Evolutionary conservation across 1,140 invertebrate genomes (phyloP).

Genomic region (Ridgeia piscesae): DNA sequence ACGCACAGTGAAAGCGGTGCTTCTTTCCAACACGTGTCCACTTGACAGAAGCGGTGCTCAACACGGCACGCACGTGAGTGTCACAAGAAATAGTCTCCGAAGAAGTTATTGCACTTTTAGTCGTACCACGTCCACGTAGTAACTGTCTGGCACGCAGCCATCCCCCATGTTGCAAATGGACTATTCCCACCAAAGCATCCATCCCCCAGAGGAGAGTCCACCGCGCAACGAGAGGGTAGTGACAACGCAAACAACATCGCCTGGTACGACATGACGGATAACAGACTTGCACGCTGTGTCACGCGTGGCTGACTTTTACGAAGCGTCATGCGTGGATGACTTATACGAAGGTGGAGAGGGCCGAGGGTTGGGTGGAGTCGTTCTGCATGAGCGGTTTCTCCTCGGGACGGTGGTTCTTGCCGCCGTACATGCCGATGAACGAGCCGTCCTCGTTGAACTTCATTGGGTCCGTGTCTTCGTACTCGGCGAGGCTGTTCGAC

Average conservation of each 20-base stretch:
- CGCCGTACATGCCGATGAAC: conserved; percentile 93
- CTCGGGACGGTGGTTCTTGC: conserved; percentile 47
- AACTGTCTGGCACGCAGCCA: not conserved
- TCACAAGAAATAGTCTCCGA: not conserved
- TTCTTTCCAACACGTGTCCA: not conserved
- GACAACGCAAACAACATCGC: not conserved
- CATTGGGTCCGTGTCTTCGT: conserved; percentile 89
- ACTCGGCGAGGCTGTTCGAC: conserved; percentile 94
- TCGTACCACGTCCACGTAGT: not conserved
- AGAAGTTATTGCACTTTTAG: not conserved
- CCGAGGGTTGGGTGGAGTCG: conserved; percentile 20
- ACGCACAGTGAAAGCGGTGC: not conserved
- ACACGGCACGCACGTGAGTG: not conserved
- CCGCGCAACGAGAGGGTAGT: not conserved
- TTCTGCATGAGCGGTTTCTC: conserved; percentile 2
- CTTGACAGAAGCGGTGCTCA: not conserved
- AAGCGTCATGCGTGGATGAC: too few relatives aligned
- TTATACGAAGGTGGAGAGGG: conserved; percentile 32
- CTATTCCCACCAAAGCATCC: not conserved
- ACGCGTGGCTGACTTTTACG: too few relatives aligned
- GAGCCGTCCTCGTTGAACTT: conserved; percentile 97
- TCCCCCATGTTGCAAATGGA: not conserved
- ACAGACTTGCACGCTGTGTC: not conserved
- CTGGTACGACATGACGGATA: not conserved
- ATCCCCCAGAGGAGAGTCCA: not conserved